phyloP scores from a whole-genome alignment of 2,888 invertebrate genomes.

The Aradus depressus region DNA sequence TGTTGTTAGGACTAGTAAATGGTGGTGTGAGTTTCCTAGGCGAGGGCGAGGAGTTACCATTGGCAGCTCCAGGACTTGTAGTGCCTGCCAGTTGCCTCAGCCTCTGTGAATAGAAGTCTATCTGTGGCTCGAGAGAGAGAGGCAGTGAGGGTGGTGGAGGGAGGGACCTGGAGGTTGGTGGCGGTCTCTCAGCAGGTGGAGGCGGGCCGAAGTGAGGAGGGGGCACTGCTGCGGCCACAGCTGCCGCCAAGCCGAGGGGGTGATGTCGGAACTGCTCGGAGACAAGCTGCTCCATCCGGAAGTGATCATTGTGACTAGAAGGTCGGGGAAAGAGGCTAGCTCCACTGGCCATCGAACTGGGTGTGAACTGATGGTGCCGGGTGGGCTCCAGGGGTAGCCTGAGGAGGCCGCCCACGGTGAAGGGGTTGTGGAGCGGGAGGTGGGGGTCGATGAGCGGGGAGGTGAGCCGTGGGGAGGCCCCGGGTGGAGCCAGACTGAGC shows the following conservation, averaged over 20 bases:
- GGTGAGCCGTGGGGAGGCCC: conserved; percentile 28
- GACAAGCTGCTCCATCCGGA: conserved; percentile 73
- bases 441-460: conserved; percentile 55
- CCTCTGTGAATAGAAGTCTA: conserved; percentile 99
- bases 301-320: conserved; percentile 57
- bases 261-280: conserved; percentile 67
- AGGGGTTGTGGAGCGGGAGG: conserved; percentile 60
- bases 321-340: conserved; percentile 66
- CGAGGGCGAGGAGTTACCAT: conserved; percentile 34
- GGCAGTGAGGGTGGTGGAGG: conserved; percentile 43
- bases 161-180: conserved; percentile 34
- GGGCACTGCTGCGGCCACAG: conserved; percentile 52
- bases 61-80: conserved; percentile 84
- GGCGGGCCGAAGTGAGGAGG: conserved; percentile 37
- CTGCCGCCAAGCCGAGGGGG: conserved; percentile 58
- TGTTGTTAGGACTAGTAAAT: conserved; percentile 35
- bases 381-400: conserved; percentile 58
- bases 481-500: conserved; percentile 30
- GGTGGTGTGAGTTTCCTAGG: conserved; percentile 39
- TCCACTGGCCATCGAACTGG: conserved; percentile 54
- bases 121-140: conserved; percentile 70
- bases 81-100: conserved; percentile 95
- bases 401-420: conserved; percentile 58
- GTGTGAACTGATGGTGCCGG: conserved; percentile 35
- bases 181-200: conserved; percentile 29